Evolutionary conservation across 2,113 vertebrate species (phyloP).

Genomic region (Mormyrus lacerda): DNA sequence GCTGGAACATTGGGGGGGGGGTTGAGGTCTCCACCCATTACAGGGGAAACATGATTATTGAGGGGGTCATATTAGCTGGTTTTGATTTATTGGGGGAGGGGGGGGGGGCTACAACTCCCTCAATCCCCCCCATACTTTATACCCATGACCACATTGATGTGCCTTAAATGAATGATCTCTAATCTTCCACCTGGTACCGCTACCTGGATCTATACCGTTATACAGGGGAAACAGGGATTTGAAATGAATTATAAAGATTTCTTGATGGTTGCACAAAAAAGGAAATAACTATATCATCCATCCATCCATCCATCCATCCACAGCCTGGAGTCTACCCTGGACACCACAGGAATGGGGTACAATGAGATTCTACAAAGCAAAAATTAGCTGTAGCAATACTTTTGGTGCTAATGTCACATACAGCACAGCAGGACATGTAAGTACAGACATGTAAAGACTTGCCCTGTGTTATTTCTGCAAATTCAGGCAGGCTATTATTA

Average conservation of each 20-base stretch:
- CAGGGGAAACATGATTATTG: no score
- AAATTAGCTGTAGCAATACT: background rate
- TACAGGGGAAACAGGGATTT: background rate
- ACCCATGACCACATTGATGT: background rate
- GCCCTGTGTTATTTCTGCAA: background rate
- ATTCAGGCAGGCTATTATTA: background rate
- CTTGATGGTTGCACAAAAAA: background rate
- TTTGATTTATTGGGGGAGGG: no score
- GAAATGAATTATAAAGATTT: background rate
- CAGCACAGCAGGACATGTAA: background rate
- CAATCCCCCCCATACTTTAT: no score
- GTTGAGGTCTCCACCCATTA: no score
- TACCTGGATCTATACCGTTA: background rate
- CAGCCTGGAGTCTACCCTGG: background rate
- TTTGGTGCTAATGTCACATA: background rate
- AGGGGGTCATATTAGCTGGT: no score
- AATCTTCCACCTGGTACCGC: background rate
- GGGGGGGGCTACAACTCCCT: no score
- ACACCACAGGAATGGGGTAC: background rate
- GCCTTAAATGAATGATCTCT: background rate
- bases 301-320: background rate
- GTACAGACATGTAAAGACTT: background rate
- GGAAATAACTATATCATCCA: background rate
- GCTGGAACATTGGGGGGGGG: no score
- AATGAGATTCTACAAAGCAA: background rate